phyloP scores from a whole-genome alignment of 2,888 invertebrate genomes.

The Cataglyphis cursor region DNA sequence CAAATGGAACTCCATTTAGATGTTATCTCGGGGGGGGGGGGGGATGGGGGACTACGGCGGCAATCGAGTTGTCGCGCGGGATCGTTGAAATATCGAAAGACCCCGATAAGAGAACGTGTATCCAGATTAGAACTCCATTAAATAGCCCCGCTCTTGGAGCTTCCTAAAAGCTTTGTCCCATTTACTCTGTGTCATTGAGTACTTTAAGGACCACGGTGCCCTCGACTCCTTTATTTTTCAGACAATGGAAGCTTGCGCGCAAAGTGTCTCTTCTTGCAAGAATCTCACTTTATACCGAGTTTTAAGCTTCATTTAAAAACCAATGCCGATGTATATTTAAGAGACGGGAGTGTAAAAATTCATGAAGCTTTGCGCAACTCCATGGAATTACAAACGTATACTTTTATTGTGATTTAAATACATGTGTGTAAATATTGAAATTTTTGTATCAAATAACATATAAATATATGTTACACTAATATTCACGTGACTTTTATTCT shows the following conservation, averaged over 20 bases:
- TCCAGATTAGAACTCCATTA: constrained; percentile 52
- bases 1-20: constrained; percentile 52
- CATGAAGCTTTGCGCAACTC: not conserved
- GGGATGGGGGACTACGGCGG: not conserved
- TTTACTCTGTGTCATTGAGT: constrained; percentile 47
- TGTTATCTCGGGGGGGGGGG: constrained; percentile 29
- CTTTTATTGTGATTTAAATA: not conserved
- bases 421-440: not conserved
- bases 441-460: not conserved
- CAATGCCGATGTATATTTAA: constrained; percentile 1
- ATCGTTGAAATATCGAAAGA: constrained; percentile 41
- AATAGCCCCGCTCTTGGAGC: constrained; percentile 5
- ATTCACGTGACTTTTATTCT: not conserved
- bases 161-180: constrained; percentile 52
- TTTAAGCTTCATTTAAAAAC: constrained; percentile 27
- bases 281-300: constrained; percentile 9
- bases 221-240: constrained; percentile 34
- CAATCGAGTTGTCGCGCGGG: constrained; percentile 42
- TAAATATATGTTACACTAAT: not conserved
- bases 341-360: not conserved
- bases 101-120: constrained; percentile 34
- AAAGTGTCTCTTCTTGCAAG: constrained; percentile 15
- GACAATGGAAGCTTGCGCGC: constrained; percentile 43
- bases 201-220: constrained; percentile 33
- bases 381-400: not conserved